These are phyloP conservation scores for Caenorhabditis parvicauda DNA, from an alignment of 2,888 invertebrate genomes.

Conservation along the genomic window DNA sequence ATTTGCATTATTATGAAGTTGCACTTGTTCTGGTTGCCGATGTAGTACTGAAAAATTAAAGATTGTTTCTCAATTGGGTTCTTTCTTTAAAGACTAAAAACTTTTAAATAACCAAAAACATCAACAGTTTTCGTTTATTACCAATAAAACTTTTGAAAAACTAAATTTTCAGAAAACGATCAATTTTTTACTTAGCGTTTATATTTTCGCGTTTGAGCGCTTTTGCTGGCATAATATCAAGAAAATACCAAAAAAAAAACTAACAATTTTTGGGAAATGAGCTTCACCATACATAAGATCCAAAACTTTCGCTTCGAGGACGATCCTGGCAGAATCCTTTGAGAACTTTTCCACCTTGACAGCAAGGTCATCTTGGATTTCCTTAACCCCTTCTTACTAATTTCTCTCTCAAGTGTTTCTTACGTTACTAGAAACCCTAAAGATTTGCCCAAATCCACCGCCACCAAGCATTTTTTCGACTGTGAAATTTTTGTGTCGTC, in stretches of 20 bases:
- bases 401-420: background rate
- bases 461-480: constrained; percentile 47
- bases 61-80: no score
- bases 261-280: constrained; percentile 37
- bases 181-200: background rate
- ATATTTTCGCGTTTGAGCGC: background rate
- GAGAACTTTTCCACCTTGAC: constrained; percentile 52
- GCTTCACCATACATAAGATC: constrained; percentile 31
- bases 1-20: constrained; percentile 59
- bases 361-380: constrained; percentile 34
- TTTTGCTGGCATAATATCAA: background rate
- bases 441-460: constrained; percentile 59
- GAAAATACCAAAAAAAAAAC: background rate
- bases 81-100: no score
- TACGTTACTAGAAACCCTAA: constrained; percentile 35
- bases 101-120: background rate
- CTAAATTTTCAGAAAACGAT: no score
- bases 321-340: constrained; percentile 49
- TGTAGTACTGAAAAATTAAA: constrained; percentile 34
- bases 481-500: constrained; percentile 9
- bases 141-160: background rate
- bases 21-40: constrained; percentile 31
- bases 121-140: background rate
- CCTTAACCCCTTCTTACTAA: background rate
- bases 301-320: constrained; percentile 51